These are phyloP conservation scores for Etheostoma perlongum DNA, from an alignment of 2,797 vertebrate genomes.

Conservation along the genomic window DNA sequence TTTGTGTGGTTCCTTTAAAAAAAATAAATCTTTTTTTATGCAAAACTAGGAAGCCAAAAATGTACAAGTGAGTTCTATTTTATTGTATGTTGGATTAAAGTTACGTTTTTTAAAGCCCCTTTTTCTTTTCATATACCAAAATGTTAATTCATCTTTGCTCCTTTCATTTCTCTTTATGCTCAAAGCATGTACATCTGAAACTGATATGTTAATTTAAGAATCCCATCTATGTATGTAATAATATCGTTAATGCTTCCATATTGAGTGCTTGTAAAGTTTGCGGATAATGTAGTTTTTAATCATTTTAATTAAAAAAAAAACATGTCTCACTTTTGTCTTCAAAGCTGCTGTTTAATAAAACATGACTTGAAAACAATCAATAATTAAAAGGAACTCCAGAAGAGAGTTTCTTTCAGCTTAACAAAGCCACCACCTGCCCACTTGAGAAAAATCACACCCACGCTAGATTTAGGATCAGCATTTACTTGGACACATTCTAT, in stretches of 20 bases:
- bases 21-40: constrained; percentile 73
- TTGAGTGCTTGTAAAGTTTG: constrained; percentile 87
- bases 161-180: constrained; percentile 73
- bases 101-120: constrained; percentile 64
- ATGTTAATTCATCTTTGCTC: constrained; percentile 62
- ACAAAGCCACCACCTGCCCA: constrained; percentile 1
- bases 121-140: constrained; percentile 70
- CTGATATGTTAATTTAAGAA: constrained; percentile 85
- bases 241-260: constrained; percentile 79
- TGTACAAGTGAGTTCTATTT: constrained; percentile 68
- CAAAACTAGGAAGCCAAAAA: constrained; percentile 65
- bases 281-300: constrained; percentile 88
- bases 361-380: neutral
- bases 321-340: constrained; percentile 69
- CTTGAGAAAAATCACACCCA: constrained; percentile 33
- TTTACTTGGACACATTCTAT: constrained; percentile 47
- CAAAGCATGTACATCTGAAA: constrained; percentile 85
- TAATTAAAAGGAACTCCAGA: neutral
- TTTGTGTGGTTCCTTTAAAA: constrained; percentile 68
- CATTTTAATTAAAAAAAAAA: constrained; percentile 87
- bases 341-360: constrained; percentile 20
- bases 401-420: constrained; percentile 9
- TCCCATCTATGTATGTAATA: constrained; percentile 79
- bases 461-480: constrained; percentile 22
- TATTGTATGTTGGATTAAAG: constrained; percentile 74